Conservation (phyloP, 2,113 vertebrate species). For the Hirundichthys speculiger region DNA sequence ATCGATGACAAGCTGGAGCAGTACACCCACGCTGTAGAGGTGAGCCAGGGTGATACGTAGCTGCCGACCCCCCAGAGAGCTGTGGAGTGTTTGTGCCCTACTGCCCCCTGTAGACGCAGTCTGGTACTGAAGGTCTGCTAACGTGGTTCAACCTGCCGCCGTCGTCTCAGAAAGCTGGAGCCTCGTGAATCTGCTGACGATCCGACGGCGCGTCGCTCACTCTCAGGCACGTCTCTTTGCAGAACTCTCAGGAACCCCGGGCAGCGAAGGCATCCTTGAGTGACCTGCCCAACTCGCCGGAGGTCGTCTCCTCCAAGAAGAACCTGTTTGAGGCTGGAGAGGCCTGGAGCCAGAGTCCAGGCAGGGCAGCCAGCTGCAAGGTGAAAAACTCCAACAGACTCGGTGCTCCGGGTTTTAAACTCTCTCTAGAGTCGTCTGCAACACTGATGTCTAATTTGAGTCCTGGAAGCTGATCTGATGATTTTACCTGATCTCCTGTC, state of each 20-base stretch:
- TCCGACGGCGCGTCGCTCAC: neutral
- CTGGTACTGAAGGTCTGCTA: neutral
- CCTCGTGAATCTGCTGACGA: no score
- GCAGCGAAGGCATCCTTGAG: slow-evolving; percentile 75
- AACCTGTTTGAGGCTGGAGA: slow-evolving; percentile 90
- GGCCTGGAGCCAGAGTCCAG: slow-evolving; percentile 74
- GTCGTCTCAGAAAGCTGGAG: neutral
- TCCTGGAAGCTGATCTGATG: no score
- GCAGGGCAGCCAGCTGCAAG: slow-evolving; percentile 80
- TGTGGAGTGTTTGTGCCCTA: no score
- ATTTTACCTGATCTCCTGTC: no score
- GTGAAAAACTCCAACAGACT: slow-evolving; percentile 58
- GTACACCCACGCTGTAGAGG: slow-evolving; percentile 92
- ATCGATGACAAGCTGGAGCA: slow-evolving; percentile 91
- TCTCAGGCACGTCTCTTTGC: slow-evolving; percentile 4
- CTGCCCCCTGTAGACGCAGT: no score
- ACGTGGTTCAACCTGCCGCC: no score
- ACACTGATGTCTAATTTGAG: no score
- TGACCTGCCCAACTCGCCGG: slow-evolving; percentile 83
- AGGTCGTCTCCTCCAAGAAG: slow-evolving; percentile 88
- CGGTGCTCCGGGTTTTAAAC: no score
- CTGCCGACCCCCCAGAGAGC: no score
- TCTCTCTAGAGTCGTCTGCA: no score
- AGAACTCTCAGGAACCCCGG: slow-evolving; percentile 82
- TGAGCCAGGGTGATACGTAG: slow-evolving; percentile 64